Conservation (phyloP, 1,140 invertebrate species). For the Andricus grossulariae region DNA sequence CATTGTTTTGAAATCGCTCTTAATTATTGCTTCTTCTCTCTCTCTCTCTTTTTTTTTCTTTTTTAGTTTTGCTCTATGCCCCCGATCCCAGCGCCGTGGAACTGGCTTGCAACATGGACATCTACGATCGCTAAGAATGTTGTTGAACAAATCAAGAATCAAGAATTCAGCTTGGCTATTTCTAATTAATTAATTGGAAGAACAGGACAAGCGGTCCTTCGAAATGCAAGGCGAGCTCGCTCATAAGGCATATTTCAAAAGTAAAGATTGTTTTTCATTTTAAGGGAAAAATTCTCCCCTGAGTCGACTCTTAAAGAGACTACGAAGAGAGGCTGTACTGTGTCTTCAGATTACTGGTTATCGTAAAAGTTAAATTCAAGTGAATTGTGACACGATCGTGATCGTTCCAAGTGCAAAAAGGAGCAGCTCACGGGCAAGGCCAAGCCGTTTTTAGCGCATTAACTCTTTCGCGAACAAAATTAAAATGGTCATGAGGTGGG, state of each 20-base stretch:
- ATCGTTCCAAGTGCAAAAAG: conserved; percentile 18
- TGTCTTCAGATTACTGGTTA: too few relatives aligned
- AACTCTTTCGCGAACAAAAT: conserved; percentile 70
- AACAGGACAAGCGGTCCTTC: too few relatives aligned
- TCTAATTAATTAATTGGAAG: too few relatives aligned
- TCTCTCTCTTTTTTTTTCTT: neutral
- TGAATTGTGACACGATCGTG: neutral
- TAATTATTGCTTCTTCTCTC: conserved; percentile 44
- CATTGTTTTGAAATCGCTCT: conserved; percentile 50
- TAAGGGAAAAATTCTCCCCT: too few relatives aligned
- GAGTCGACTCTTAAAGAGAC: too few relatives aligned
- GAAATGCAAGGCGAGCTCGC: too few relatives aligned
- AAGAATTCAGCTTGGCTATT: too few relatives aligned
- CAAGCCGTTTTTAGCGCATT: conserved; percentile 69
- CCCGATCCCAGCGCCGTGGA: conserved; percentile 49
- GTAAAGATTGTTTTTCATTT: too few relatives aligned
- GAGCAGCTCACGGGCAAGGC: conserved; percentile 69
- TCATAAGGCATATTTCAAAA: too few relatives aligned
- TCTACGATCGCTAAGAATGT: conserved; percentile 6
- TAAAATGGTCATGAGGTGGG: conserved; percentile 79
- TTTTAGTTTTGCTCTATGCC: conserved; percentile 51
- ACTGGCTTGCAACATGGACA: conserved; percentile 44
- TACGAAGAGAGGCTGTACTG: too few relatives aligned
- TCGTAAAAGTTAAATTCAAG: neutral
- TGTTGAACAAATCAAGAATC: neutral